Evolutionary conservation across 2,888 invertebrate genomes (phyloP), one percentile per base, ranked within the genome.

Genomic region (Xestia xanthographa): DNA sequence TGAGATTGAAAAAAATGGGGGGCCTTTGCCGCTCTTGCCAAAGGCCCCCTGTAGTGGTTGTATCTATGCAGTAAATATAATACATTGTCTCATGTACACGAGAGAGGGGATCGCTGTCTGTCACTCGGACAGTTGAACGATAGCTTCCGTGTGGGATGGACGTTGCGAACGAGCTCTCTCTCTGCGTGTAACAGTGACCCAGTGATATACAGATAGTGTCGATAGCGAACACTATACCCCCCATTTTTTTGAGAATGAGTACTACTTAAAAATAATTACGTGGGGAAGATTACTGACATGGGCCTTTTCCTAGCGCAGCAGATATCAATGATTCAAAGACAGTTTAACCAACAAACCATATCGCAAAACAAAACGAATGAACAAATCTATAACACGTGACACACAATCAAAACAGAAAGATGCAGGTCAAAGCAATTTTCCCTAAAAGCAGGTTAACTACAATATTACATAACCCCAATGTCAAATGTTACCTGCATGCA

Each of bases 381-480:
- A 58, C 9, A 43, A 60, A 66, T 72, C 48, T 41, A 78, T 43
- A 58, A 72, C 60, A 29, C 38, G n/a, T 60, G 48, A 29, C 65
- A 11, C 20, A 22, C 29, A 14, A 62, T n/a, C 26, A 45, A 79
- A 63, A 70, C 5, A 41, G 14, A 65, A 53, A 48, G 38, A 82
- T 53, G 69, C 67, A 66, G 73, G 79, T 72, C 77, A 75, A 66
- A 79, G 0, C 45, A 67, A 66, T 66, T 75, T 45, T 17, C 29
- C 43, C 20, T 60, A 75, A 75, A 66, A 68, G 14, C 26, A 56
- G 50, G 72, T 69, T 71, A 77, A 34, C 41, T 50, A 68, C 71
- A 58, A 43, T 67, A 74, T 86, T 76, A 83, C 69, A 43, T 80
- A 78, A 62, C 17, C 22, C 34, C 43, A 65, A 77, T 75, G 72